A percentile compares a stretch with the other conserved stretches of the same genome.
phyloP scores from a whole-genome alignment of 92 coral and sea anemone species.

The Diadumene lineata region DNA sequence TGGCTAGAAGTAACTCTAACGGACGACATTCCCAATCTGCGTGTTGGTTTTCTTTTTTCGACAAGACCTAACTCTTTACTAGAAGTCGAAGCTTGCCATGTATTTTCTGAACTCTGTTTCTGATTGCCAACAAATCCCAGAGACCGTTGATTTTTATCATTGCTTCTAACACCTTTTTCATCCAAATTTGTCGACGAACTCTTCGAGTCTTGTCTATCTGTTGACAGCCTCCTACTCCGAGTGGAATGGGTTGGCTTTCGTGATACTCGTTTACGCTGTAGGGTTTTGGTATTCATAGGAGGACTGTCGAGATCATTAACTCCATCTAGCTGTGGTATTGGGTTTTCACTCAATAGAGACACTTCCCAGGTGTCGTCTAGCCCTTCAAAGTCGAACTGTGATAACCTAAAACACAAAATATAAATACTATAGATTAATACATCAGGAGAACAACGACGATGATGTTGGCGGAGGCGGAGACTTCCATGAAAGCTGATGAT shows the following conservation, averaged over 20 bases:
- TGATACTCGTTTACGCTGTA: background rate
- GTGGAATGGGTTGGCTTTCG: background rate
- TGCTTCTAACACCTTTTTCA: background rate
- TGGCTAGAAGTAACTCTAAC: background rate
- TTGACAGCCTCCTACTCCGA: background rate
- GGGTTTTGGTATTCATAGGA: background rate
- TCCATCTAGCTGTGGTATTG: slow-evolving; percentile 90
- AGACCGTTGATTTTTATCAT: background rate
- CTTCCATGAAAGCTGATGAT: no score
- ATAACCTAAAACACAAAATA: slow-evolving; percentile 21
- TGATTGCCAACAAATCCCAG: background rate
- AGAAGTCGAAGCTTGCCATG: background rate
- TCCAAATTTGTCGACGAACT: background rate
- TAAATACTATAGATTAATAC: no score
- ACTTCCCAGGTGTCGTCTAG: slow-evolving; percentile 69
- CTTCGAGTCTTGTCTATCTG: background rate
- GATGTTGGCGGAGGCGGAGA: no score
- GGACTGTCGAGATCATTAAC: slow-evolving; percentile 46
- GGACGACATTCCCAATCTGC: slow-evolving; percentile 23
- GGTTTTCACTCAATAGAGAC: slow-evolving; percentile 52
- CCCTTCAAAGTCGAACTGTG: slow-evolving; percentile 68
- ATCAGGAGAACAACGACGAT: no score
- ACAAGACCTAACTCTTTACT: background rate
- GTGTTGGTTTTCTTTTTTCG: background rate
- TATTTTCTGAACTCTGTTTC: background rate